These are phyloP conservation scores for Empidonax traillii DNA, from an alignment of 2,113 vertebrate genomes.

Conservation along the genomic window DNA sequence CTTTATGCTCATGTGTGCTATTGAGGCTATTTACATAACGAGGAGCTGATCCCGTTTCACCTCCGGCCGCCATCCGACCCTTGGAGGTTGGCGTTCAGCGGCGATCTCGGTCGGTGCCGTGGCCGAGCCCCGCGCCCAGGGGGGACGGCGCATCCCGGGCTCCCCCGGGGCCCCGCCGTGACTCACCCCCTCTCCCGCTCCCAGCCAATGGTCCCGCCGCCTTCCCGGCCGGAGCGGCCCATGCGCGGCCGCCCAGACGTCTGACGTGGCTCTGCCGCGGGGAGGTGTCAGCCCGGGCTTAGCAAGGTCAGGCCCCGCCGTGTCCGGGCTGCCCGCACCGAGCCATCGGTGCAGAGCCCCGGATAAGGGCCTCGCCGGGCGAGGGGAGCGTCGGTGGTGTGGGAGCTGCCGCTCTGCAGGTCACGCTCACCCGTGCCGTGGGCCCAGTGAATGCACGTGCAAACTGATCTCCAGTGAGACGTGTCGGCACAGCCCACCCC, in stretches of 20 bases:
- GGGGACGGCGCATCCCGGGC: not conserved
- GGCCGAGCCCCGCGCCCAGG: not conserved
- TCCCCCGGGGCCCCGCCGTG: not conserved
- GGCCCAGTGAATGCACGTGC: not conserved
- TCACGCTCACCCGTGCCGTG: rapidly evolving
- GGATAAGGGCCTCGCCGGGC: not conserved
- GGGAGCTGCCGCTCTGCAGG: rapidly evolving
- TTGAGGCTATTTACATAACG: slow-evolving; percentile 24
- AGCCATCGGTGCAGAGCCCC: not conserved
- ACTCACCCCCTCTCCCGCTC: not conserved
- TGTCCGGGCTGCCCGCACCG: not conserved
- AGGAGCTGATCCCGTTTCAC: slow-evolving; percentile 1
- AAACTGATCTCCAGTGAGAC: not conserved
- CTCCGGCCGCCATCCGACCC: not conserved
- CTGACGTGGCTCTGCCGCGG: slow-evolving; percentile 8
- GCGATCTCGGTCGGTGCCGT: not conserved
- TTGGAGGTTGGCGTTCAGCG: not conserved
- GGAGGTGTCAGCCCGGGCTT: not conserved
- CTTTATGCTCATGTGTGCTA: not conserved
- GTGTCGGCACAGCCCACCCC: not conserved
- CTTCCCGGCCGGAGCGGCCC: not conserved
- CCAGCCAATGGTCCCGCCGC: not conserved
- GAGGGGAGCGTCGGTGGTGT: rapidly evolving
- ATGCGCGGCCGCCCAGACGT: not conserved
- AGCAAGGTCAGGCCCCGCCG: not conserved